Percentiles rank a stretch among this genome's conserved stretches.
These are phyloP conservation scores for Ametastegia equiseti DNA, from an alignment of 2,888 invertebrate species.

Conservation along the genomic window DNA sequence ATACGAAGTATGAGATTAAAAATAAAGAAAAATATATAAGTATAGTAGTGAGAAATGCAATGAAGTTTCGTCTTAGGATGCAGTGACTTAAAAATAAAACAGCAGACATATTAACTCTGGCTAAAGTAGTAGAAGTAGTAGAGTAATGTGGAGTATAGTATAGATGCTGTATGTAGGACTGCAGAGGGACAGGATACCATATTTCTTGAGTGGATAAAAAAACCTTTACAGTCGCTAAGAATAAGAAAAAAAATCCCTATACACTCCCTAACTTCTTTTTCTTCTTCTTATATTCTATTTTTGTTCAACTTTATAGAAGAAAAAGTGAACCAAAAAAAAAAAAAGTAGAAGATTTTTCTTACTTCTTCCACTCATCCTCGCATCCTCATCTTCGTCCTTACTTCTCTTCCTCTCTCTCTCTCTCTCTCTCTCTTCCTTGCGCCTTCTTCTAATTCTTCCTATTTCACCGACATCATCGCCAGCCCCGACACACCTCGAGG, in stretches of 20 bases:
- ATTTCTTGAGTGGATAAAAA: slow-evolving; percentile 60
- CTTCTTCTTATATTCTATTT: slow-evolving; percentile 37
- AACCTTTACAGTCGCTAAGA: slow-evolving; percentile 48
- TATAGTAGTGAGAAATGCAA: background rate
- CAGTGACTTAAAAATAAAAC: slow-evolving; percentile 49
- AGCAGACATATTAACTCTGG: slow-evolving; percentile 55
- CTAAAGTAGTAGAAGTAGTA: slow-evolving; percentile 41
- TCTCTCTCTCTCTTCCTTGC: too few species aligned
- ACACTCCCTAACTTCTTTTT: slow-evolving; percentile 1
- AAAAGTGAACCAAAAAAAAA: background rate
- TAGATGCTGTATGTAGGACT: slow-evolving; percentile 28
- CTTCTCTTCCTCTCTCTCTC: background rate
- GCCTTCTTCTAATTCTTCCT: background rate
- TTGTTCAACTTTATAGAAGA: slow-evolving; percentile 35
- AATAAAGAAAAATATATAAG: too few species aligned
- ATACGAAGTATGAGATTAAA: too few species aligned
- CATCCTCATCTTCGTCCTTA: background rate
- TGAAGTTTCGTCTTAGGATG: slow-evolving; percentile 33
- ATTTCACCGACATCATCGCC: background rate
- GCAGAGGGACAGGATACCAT: slow-evolving; percentile 58
- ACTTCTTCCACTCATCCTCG: slow-evolving; percentile 9
- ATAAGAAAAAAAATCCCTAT: background rate
- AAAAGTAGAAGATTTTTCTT: slow-evolving; percentile 19
- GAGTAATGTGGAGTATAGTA: background rate
- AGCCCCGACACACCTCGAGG: background rate